phyloP scores from a whole-genome alignment of 2,113 vertebrate species.

The Nibea albiflora region DNA sequence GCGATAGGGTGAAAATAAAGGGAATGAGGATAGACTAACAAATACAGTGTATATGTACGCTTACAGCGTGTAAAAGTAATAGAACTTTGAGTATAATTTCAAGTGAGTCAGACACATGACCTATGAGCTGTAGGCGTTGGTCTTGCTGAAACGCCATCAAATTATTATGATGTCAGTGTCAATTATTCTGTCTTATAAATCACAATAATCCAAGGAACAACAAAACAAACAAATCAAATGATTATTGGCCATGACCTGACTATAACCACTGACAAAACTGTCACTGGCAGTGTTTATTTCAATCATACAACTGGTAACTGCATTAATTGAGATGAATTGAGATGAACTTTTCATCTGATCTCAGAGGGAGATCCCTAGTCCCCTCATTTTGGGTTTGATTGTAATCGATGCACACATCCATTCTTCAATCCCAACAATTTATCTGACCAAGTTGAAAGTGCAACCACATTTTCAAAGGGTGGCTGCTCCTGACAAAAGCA shows the following conservation, averaged over 20 bases:
- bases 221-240: neutral
- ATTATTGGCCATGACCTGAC: neutral
- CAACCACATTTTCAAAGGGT: constrained; percentile 56
- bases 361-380: neutral
- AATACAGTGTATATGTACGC: constrained; percentile 24
- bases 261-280: neutral
- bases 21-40: neutral
- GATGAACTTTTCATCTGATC: neutral
- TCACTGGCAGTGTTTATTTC: neutral
- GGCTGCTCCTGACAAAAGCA: constrained; percentile 56
- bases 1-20: constrained; percentile 17
- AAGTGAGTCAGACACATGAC: neutral
- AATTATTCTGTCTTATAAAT: neutral
- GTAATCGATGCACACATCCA: neutral
- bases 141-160: neutral
- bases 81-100: neutral
- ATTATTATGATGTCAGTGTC: constrained; percentile 1
- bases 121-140: neutral
- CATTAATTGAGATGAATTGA: constrained; percentile 1
- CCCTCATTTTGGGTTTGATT: neutral
- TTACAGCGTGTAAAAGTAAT: neutral
- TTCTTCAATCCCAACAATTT: constrained; percentile 38
- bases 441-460: constrained; percentile 52
- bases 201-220: neutral
- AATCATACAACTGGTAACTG: neutral